These are phyloP conservation scores for Mionectes olivaceus DNA, from an alignment of 2,797 vertebrate genomes.

Conservation along the genomic window DNA sequence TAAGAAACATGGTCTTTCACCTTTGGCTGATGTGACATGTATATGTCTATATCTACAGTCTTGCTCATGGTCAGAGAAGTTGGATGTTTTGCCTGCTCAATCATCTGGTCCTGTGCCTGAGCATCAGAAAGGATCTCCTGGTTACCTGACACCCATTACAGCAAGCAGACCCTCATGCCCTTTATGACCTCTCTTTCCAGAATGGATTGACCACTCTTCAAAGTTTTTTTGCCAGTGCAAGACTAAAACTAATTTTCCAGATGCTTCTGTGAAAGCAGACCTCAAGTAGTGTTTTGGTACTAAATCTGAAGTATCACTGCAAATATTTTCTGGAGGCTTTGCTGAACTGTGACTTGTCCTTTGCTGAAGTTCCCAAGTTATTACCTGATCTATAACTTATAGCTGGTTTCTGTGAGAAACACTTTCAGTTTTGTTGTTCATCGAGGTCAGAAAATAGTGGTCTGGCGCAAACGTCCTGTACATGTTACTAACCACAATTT, in stretches of 20 bases:
- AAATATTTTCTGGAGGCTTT: not conserved
- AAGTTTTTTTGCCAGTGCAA: not conserved
- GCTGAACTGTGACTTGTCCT: not conserved
- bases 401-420: not conserved
- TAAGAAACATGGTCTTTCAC: not conserved
- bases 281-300: not conserved
- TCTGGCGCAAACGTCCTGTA: not conserved
- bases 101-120: not conserved
- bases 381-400: not conserved
- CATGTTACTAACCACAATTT: not conserved
- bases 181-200: not conserved
- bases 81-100: not conserved
- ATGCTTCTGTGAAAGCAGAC: not conserved
- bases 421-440: conserved; percentile 15
- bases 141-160: not conserved
- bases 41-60: rapidly evolving
- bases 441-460: not conserved
- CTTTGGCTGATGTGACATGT: not conserved
- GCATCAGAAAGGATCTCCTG: not conserved
- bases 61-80: not conserved
- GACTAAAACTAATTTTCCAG: not conserved
- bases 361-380: conserved; percentile 3
- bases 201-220: rapidly evolving
- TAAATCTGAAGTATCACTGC: not conserved
- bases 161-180: not conserved